Percentiles rank a stretch among this genome's conserved stretches.
phyloP scores from a whole-genome alignment of 1,140 invertebrate genomes.

The Danaus melanippus region DNA sequence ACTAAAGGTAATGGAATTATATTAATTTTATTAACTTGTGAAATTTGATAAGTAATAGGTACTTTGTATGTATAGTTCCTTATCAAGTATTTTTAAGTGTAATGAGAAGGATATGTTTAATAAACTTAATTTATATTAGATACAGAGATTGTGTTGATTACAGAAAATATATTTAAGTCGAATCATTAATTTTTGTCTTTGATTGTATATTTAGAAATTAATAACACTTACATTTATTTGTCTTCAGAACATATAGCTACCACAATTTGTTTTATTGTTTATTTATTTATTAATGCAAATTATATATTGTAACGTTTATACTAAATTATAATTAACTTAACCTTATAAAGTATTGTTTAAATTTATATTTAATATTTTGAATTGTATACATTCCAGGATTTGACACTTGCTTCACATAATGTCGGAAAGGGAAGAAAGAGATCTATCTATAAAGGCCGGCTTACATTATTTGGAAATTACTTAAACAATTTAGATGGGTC shows the following conservation, averaged over 20 bases:
- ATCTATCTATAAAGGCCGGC: constrained; percentile 9
- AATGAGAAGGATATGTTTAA: constrained; percentile 1
- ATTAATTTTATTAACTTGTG: no score
- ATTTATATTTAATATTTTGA: constrained; percentile 7
- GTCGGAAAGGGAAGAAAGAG: constrained; percentile 7
- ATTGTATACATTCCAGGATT: constrained; percentile 10
- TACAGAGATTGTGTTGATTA: constrained; percentile 7
- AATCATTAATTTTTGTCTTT: constrained; percentile 7
- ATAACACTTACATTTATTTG: no score
- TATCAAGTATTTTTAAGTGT: constrained; percentile 3
- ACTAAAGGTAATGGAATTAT: no score
- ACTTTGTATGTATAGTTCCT: constrained; percentile 5
- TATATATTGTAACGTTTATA: no score
- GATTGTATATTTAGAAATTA: background rate
- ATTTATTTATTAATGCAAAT: no score
- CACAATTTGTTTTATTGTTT: constrained; percentile 12
- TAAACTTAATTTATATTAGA: constrained; percentile 8
- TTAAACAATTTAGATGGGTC: constrained; percentile 1
- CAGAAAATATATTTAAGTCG: constrained; percentile 5
- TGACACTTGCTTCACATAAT: constrained; percentile 4
- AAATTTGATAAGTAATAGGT: background rate
- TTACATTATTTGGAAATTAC: constrained; percentile 8
- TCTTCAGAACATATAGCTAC: background rate
- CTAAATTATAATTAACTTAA: constrained; percentile 7
- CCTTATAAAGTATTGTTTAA: constrained; percentile 1